phyloP scores from a whole-genome alignment of 2,797 vertebrate species.

The Sebastes alutus region DNA sequence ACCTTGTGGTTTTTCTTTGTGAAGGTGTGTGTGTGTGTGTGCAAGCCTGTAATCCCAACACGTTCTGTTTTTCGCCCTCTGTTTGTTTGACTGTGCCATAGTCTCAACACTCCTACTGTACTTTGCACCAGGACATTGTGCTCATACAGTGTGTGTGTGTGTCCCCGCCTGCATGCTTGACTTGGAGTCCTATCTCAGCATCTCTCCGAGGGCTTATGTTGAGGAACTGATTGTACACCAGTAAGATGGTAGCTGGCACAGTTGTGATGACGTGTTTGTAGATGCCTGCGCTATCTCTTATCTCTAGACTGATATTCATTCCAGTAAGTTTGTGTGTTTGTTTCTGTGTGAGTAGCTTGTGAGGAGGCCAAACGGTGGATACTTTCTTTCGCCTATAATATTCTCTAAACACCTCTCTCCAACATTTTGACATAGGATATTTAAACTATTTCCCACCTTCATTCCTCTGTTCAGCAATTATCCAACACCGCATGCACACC shows the following conservation, averaged over 20 bases:
- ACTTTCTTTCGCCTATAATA: background rate
- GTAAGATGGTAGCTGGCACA: constrained; percentile 5
- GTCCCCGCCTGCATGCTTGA: background rate
- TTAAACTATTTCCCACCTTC: background rate
- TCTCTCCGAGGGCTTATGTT: constrained; percentile 15
- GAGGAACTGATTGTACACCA: constrained; percentile 28
- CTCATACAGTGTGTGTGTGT: background rate
- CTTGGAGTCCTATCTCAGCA: constrained; percentile 14
- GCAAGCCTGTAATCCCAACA: constrained; percentile 1
- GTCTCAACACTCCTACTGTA: constrained; percentile 28
- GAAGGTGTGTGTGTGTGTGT: background rate
- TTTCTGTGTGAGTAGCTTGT: background rate
- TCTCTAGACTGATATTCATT: constrained; percentile 21
- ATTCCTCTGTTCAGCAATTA: constrained; percentile 5
- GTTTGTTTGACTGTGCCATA: constrained; percentile 24
- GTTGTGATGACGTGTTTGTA: constrained; percentile 12
- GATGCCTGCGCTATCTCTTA: constrained; percentile 26
- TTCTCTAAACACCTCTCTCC: background rate
- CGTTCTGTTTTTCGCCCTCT: constrained; percentile 6
- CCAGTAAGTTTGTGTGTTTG: background rate
- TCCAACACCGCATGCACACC: background rate
- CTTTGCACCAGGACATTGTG: background rate
- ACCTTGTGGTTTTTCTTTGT: background rate
- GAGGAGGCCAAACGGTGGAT: background rate
- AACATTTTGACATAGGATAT: background rate